Percentiles rank a stretch among this genome's conserved stretches.
Conservation (phyloP, 2,888 invertebrate species). For the Eudasyphora cyanicolor region DNA sequence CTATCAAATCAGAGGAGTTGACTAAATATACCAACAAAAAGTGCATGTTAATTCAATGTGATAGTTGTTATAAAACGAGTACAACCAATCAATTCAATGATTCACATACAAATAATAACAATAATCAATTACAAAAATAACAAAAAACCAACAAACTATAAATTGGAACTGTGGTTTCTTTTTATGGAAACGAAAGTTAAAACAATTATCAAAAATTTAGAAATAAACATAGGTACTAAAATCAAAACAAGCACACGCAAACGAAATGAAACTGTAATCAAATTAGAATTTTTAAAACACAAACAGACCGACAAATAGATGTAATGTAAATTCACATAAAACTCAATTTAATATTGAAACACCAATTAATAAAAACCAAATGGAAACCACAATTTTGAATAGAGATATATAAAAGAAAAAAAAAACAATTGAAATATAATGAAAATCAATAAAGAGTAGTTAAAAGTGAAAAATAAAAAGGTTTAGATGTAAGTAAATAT, state of each 20-base stretch:
- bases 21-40: background rate
- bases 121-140: too few relatives aligned
- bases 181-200: background rate
- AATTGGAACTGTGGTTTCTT: too few relatives aligned
- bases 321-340: background rate
- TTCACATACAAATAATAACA: background rate
- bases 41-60: conserved; percentile 37
- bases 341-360: conserved; percentile 15
- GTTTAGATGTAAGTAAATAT: conserved; percentile 42
- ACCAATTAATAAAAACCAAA: background rate
- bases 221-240: background rate
- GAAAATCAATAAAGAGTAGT: conserved; percentile 12
- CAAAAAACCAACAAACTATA: background rate
- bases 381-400: background rate
- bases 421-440: background rate
- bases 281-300: conserved; percentile 14
- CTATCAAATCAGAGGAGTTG: background rate
- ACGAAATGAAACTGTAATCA: conserved; percentile 44
- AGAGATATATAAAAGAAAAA: background rate
- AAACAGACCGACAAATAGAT: background rate
- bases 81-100: background rate
- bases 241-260: background rate
- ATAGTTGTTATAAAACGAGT: conserved; percentile 33
- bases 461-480: background rate
- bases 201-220: background rate